These are phyloP conservation scores for Deilephila elpenor DNA, from an alignment of 2,888 invertebrate genomes.

Conservation along the genomic window DNA sequence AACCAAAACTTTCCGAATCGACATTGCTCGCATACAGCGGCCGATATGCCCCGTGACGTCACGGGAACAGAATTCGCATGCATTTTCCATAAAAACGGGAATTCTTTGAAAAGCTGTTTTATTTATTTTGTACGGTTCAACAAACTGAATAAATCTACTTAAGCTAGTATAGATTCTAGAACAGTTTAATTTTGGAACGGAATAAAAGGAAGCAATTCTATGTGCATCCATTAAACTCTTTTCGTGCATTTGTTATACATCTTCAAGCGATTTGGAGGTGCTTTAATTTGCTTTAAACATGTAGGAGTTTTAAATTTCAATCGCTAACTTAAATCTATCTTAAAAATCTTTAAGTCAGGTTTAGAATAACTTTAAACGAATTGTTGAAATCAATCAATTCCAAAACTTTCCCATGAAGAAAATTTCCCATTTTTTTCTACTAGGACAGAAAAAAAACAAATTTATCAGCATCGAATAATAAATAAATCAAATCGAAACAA, in stretches of 20 bases:
- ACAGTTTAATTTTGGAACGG: not conserved
- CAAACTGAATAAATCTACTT: not conserved
- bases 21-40: constrained; percentile 50
- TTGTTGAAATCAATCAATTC: too few species aligned
- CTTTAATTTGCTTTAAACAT: too few species aligned
- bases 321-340: too few species aligned
- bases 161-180: not conserved
- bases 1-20: constrained; percentile 62
- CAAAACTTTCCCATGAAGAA: too few species aligned
- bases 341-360: too few species aligned
- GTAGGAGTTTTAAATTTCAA: too few species aligned
- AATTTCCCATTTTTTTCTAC: too few species aligned
- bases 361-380: too few species aligned
- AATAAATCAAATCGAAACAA: not conserved
- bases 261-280: too few species aligned
- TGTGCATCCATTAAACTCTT: not conserved
- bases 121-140: not conserved
- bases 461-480: not conserved
- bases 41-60: constrained; percentile 28
- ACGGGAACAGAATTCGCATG: constrained; percentile 25
- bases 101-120: not conserved
- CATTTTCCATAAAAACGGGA: constrained; percentile 21
- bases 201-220: not conserved
- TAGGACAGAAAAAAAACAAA: not conserved
- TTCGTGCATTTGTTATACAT: too few species aligned